Base-by-base conservation (phyloP, 1,140 invertebrate species). In the Drosophila micromelanica region DNA sequence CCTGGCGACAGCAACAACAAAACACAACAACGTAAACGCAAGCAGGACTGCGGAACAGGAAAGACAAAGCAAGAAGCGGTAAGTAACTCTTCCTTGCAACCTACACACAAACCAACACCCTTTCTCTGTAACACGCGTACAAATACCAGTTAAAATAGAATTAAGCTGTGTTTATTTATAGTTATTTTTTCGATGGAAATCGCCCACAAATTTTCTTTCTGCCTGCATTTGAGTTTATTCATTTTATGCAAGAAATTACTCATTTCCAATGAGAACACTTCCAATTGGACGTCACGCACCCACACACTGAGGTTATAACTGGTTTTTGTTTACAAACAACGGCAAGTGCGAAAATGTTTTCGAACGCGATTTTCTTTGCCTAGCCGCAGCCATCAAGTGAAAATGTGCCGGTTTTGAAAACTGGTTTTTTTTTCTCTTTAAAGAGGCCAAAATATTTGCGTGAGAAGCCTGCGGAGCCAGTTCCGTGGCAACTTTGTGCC, bases 321-420 rank as follows among this genome's bases (percentile, higher is more conserved):
- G 76, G 84, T 82, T 85, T 85, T 89, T 87, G 82, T 87, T 87
- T 89, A 87, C 84, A 79, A 87, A 81, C 82, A 87, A 76, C 55
- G 57, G 68, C 73, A 70, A 77, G 72, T 86, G 75, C 61, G 60
- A 87, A 65, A n/a, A 69, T 76, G 79, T 59, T 64, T 76, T 23
- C 1, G 3, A 23, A 23, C 20, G 20, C 52, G n/a, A n/a, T 71
- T 64, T 69, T 52, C 35, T 61, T 40, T 71, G 46, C 43, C 43
- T 69, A 8, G 42, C 38, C 12, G 38, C 37, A 57, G 27, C 27
- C 32, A 30, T 5, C 8, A 27, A 55, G 48, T 55, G 40, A 65
- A 65, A 72, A 61, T 74, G 8, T 35, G 32, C 15, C 54, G 61
- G 11, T 62, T 46, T 38, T 48, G 45, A 15, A 63, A 85, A 86